Percentiles rank a stretch among this genome's conserved stretches.
Evolutionary conservation across 2,888 invertebrate genomes (phyloP).

Genomic region (Drosophila pseudotalamancana): DNA sequence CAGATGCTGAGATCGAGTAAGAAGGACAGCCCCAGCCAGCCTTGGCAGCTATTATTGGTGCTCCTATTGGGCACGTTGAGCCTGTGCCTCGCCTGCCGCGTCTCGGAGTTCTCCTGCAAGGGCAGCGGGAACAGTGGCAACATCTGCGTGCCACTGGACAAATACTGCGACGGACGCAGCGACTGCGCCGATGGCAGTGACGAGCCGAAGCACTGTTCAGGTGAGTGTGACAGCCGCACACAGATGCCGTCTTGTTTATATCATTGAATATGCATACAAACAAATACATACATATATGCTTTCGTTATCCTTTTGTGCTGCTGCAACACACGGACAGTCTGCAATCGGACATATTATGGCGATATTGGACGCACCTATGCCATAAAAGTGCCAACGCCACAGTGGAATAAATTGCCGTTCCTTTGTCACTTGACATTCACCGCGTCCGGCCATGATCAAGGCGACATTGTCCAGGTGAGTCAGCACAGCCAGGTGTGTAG

Average conservation of each 20-base stretch:
- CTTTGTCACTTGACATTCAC: constrained; percentile 96
- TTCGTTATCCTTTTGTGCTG: constrained; percentile 31
- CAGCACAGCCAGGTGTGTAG: constrained; percentile 1
- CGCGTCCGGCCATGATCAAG: constrained; percentile 94
- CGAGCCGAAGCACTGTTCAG: constrained; percentile 92
- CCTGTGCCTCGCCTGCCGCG: constrained; percentile 87
- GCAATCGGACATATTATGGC: constrained; percentile 96
- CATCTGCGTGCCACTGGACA: constrained; percentile 92
- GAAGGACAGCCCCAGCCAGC: background rate
- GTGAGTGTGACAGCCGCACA: constrained; percentile 84
- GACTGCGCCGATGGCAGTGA: constrained; percentile 95
- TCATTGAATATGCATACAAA: background rate
- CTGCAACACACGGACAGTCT: constrained; percentile 85
- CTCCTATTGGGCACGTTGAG: constrained; percentile 78
- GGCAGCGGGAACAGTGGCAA: constrained; percentile 87
- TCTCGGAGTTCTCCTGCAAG: constrained; percentile 91
- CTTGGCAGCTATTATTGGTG: constrained; percentile 82
- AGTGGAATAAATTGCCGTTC: constrained; percentile 92
- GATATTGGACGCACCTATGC: constrained; percentile 93
- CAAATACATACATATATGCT: background rate
- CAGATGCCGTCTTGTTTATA: no score
- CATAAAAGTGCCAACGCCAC: constrained; percentile 89
- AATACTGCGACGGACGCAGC: constrained; percentile 93
- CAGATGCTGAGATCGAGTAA: constrained; percentile 49
- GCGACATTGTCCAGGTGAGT: constrained; percentile 93